Base-by-base conservation (phyloP, 2,888 invertebrate species). In the Pharmacophagus antenor region DNA sequence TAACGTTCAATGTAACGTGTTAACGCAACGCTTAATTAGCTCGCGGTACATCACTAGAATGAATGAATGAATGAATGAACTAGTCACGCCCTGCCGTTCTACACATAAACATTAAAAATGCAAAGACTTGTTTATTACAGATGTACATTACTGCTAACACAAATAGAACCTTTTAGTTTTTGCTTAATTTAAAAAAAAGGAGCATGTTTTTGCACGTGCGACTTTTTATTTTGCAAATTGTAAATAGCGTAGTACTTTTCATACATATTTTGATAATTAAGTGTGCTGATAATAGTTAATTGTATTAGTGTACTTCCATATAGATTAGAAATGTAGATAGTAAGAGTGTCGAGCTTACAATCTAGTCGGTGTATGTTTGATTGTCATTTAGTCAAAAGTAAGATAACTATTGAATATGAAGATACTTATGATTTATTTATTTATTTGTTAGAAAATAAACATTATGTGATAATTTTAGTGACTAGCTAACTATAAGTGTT, bases 1-100 rank as follows among this genome's bases (percentile, higher is more conserved):
- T 62, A 61, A 60, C 62, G 59, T 58, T 47, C 56, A 17, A 51
- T 49, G 63, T 61, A 58, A 65, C 60, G 55, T 63, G 64, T 64
- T 62, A 63, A 63, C 61, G 52, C 62, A 63, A 64, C 62, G 54
- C 27, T 57, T 57, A 60, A 66, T 63, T 65, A 64, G 60, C 59
- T 52, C 57, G 41, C 51, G 27, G 63, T 42, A 63, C 62, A 64
- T 67, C 62, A 65, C 59, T 63, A n/a, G n/a, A n/a, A n/a, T 51
- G 66, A 65, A 63, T 67, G 61, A 68, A 68, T 65, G 63, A 67
- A 67, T 65, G 63, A 58, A 53, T 41, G 22, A 23, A 44, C 53
- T 25, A 53, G 53, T 53, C 31, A 50, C 53, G 18, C 53, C 23
- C 23, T 25, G 25, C 17, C 12, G 41, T 18, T 23, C 52, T 23